Conservation (phyloP, 2,888 invertebrate genomes). For the Leuctra nigra region DNA sequence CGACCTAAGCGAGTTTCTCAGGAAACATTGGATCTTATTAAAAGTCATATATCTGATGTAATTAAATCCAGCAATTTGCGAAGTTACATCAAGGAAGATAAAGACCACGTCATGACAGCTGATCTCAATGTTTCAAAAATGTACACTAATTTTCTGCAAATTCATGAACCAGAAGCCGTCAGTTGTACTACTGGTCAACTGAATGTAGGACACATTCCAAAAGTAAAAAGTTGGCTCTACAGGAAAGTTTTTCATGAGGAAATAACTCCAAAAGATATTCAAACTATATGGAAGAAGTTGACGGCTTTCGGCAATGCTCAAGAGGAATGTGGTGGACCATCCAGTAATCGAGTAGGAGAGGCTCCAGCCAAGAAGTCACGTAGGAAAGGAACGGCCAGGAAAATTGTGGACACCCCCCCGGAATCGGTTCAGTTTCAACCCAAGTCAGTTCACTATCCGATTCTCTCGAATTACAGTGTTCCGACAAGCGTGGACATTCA, state of each 20-base stretch:
- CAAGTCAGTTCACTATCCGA: slow-evolving; percentile 22
- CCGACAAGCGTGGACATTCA: slow-evolving; percentile 23
- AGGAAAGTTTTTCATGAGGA: slow-evolving; percentile 33
- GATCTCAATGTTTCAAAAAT: slow-evolving; percentile 32
- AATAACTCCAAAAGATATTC: slow-evolving; percentile 24
- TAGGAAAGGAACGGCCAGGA: slow-evolving; percentile 25
- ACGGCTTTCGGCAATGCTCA: slow-evolving; percentile 19
- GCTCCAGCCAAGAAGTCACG: slow-evolving; percentile 20
- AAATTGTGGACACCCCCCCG: slow-evolving; percentile 19
- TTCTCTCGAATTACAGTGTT: slow-evolving; percentile 18
- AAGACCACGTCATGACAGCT: slow-evolving; percentile 29
- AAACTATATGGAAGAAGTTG: slow-evolving; percentile 20
- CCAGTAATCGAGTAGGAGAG: background rate
- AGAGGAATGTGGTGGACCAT: slow-evolving; percentile 8
- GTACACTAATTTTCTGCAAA: slow-evolving; percentile 30
- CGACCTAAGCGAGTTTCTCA: slow-evolving; percentile 46
- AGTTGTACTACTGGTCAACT: slow-evolving; percentile 24
- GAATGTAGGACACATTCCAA: slow-evolving; percentile 25
- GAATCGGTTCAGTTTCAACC: slow-evolving; percentile 19
- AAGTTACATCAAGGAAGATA: slow-evolving; percentile 31
- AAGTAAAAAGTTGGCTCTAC: slow-evolving; percentile 33
- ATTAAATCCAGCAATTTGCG: slow-evolving; percentile 30
- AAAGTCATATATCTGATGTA: slow-evolving; percentile 43
- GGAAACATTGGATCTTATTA: slow-evolving; percentile 47
- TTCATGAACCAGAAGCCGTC: slow-evolving; percentile 30